A percentile compares a stretch with the other conserved stretches of the same genome.
Conservation (phyloP, 2,888 invertebrate genomes). For the Perdita meconis region DNA sequence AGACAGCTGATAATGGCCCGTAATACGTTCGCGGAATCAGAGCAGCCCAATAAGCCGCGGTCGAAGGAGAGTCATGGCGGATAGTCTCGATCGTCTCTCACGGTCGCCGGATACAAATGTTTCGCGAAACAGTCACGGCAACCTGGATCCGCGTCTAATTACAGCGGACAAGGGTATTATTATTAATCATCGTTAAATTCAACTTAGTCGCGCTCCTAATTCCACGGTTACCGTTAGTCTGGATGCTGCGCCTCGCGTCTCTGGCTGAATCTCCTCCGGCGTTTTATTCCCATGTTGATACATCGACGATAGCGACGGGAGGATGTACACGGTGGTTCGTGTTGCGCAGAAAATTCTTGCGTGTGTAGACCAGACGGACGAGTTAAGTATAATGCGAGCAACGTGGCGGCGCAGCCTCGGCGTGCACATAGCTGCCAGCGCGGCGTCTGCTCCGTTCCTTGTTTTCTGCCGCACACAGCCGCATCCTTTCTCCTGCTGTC, state of each 20-base stretch:
- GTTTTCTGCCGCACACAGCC: conserved; percentile 64
- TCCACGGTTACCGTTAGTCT: conserved; percentile 52
- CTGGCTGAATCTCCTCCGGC: not conserved
- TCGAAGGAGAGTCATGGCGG: not conserved
- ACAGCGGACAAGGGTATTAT: conserved; percentile 11
- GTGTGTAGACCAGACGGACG: conserved; percentile 50
- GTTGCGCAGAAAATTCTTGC: conserved; percentile 35
- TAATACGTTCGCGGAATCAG: not conserved
- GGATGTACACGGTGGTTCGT: conserved; percentile 12
- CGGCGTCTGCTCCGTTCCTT: conserved; percentile 50
- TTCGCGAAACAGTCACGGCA: not conserved
- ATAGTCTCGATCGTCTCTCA: not conserved
- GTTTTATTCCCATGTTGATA: conserved; percentile 55
- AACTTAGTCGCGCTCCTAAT: conserved; percentile 30
- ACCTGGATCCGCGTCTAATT: conserved; percentile 3
- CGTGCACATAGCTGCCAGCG: conserved; percentile 45
- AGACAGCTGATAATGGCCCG: not conserved
- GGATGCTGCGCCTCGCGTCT: not conserved
- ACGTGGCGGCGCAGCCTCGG: conserved; percentile 27
- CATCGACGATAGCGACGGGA: conserved; percentile 31
- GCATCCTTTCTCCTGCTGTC: conserved; percentile 35
- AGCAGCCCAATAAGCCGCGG: not conserved
- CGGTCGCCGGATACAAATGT: conserved; percentile 4
- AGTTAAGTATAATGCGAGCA: conserved; percentile 63
- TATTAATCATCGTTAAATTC: conserved; percentile 52